A percentile compares a stretch with the other conserved stretches of the same genome.
Evolutionary conservation across 2,113 vertebrate species (phyloP).

Genomic region (Alouatta palliata): DNA sequence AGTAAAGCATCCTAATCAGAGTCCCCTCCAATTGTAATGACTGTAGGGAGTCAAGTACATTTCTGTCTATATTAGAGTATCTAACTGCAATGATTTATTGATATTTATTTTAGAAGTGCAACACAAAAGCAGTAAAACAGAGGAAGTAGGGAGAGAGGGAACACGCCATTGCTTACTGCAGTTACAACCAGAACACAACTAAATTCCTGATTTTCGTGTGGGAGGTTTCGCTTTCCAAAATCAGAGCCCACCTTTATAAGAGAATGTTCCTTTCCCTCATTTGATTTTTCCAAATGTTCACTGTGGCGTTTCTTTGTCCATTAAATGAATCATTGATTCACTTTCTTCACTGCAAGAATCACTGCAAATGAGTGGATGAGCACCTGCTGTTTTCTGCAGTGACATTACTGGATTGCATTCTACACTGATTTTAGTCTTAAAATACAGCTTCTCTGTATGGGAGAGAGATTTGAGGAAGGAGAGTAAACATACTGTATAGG

Average conservation of each 20-base stretch:
- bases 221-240: slow-evolving; percentile 59
- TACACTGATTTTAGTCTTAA: slow-evolving; percentile 68
- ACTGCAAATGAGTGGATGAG: slow-evolving; percentile 70
- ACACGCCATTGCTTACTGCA: not conserved
- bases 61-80: slow-evolving; percentile 84
- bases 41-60: slow-evolving; percentile 88
- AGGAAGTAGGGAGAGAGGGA: slow-evolving; percentile 62
- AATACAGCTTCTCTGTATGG: slow-evolving; percentile 73
- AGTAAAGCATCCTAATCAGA: slow-evolving; percentile 89
- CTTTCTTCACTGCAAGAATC: slow-evolving; percentile 75
- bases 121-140: slow-evolving; percentile 80
- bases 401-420: slow-evolving; percentile 73
- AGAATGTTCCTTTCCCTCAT: slow-evolving; percentile 30
- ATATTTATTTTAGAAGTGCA: slow-evolving; percentile 83
- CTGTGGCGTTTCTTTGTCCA: slow-evolving; percentile 66
- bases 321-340: slow-evolving; percentile 70
- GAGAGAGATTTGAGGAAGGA: slow-evolving; percentile 60
- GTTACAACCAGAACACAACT: not conserved
- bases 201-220: slow-evolving; percentile 34
- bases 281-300: slow-evolving; percentile 40
- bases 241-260: slow-evolving; percentile 48
- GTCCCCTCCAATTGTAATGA: slow-evolving; percentile 86
- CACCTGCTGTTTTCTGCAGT: slow-evolving; percentile 78
- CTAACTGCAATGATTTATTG: slow-evolving; percentile 84
- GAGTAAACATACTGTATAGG: slow-evolving; percentile 69